Evolutionary conservation across 1,140 invertebrate species (phyloP).

Genomic region (Cyclina sinensis): DNA sequence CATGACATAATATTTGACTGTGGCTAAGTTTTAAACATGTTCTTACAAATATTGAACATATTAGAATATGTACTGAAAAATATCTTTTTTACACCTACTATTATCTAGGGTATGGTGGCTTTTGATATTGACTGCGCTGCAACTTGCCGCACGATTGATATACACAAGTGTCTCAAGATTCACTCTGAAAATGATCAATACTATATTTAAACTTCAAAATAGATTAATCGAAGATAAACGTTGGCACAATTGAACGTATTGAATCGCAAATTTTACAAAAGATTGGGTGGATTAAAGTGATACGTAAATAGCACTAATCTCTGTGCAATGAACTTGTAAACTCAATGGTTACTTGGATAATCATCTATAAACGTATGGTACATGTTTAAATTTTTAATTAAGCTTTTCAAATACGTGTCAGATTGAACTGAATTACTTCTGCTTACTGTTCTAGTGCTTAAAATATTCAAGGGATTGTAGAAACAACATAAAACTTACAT

Average conservation of each 20-base stretch:
- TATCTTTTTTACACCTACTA: too few relatives aligned
- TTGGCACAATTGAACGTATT: constrained; percentile 27
- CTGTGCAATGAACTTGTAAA: constrained; percentile 33
- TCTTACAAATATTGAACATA: too few relatives aligned
- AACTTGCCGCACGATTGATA: background rate
- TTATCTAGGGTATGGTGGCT: too few relatives aligned
- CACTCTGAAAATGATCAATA: constrained; percentile 30
- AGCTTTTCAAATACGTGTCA: background rate
- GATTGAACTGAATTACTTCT: constrained; percentile 24
- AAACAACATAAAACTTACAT: background rate
- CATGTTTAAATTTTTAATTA: constrained; percentile 58
- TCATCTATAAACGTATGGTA: constrained; percentile 31
- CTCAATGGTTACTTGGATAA: constrained; percentile 42
- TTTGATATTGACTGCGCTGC: background rate
- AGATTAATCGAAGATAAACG: constrained; percentile 38
- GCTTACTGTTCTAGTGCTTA: background rate
- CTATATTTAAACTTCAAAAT: constrained; percentile 32
- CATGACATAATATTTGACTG: too few relatives aligned
- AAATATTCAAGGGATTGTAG: background rate
- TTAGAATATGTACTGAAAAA: too few relatives aligned
- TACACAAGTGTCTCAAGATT: constrained; percentile 13
- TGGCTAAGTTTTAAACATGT: too few relatives aligned
- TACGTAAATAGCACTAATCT: constrained; percentile 60
- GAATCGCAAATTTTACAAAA: constrained; percentile 51
- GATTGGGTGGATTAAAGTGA: constrained; percentile 64